Conservation (phyloP, 2,113 vertebrate genomes). For the Entomyzon cyanotis region DNA sequence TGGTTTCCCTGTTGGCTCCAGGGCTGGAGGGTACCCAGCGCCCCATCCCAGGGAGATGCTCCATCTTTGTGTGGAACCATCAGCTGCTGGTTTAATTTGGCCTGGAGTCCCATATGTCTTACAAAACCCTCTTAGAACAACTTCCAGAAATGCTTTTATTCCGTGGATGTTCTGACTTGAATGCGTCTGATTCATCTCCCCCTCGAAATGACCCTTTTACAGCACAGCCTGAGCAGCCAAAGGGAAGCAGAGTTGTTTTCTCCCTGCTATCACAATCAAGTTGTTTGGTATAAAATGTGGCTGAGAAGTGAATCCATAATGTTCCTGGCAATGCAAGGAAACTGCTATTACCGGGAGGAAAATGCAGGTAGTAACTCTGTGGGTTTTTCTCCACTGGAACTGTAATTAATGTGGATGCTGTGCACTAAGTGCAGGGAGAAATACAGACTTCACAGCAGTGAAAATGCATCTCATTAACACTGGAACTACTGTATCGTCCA, state of each 20-base stretch:
- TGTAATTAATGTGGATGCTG: constrained; percentile 65
- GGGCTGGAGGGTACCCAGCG: not conserved
- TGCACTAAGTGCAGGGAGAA: constrained; percentile 43
- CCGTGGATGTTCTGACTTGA: not conserved
- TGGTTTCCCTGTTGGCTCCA: not conserved
- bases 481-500: constrained; percentile 39
- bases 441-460: constrained; percentile 48
- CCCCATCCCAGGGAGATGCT: not conserved
- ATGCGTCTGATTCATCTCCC: not conserved
- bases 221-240: not conserved
- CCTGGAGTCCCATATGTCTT: not conserved
- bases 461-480: constrained; percentile 66
- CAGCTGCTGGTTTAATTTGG: not conserved
- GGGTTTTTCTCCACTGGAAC: constrained; percentile 39
- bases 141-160: not conserved
- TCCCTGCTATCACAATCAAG: constrained; percentile 33
- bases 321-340: constrained; percentile 11
- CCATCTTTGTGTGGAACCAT: not conserved
- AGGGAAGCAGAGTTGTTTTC: constrained; percentile 11
- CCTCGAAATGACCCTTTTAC: constrained; percentile 8
- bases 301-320: constrained; percentile 51
- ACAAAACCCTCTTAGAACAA: not conserved
- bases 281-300: constrained; percentile 45
- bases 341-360: constrained; percentile 44
- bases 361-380: constrained; percentile 39